Conservation (phyloP, 2,113 vertebrate genomes). For the Rana temporaria region DNA sequence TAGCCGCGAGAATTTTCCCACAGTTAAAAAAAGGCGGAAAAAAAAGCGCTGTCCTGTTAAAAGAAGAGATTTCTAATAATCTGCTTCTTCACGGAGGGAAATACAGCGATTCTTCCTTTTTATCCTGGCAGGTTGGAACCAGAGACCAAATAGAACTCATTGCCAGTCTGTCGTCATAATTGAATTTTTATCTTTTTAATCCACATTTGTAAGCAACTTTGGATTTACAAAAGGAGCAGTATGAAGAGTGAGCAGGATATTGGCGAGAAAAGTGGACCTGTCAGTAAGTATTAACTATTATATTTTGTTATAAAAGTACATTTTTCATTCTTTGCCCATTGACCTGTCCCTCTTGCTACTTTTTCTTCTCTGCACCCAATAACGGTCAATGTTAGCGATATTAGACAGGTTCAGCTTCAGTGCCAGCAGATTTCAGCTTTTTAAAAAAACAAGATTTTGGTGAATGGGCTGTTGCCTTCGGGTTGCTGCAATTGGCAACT, state of each 20-base stretch:
- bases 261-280: constrained; percentile 11
- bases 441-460: too few relatives aligned
- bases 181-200: constrained; percentile 22
- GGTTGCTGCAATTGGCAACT: too few relatives aligned
- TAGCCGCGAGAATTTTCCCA: constrained; percentile 38
- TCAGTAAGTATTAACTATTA: constrained; percentile 12
- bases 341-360: too few relatives aligned
- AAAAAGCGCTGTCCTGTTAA: constrained; percentile 10
- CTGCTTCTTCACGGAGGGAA: background rate
- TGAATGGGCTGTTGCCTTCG: too few relatives aligned
- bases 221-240: background rate
- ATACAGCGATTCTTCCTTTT: constrained; percentile 3
- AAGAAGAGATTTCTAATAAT: background rate
- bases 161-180: constrained; percentile 6
- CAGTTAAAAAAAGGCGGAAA: background rate
- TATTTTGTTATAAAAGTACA: background rate
- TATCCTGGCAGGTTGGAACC: background rate
- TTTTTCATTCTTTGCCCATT: background rate
- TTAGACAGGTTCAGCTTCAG: background rate
- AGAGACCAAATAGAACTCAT: background rate
- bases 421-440: background rate
- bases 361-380: too few relatives aligned
- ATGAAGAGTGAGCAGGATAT: background rate
- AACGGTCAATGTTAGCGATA: background rate
- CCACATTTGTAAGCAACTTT: constrained; percentile 18